Percentiles rank a stretch among this genome's conserved stretches.
Conservation (phyloP, 2,113 vertebrate genomes). For the Solea solea region DNA sequence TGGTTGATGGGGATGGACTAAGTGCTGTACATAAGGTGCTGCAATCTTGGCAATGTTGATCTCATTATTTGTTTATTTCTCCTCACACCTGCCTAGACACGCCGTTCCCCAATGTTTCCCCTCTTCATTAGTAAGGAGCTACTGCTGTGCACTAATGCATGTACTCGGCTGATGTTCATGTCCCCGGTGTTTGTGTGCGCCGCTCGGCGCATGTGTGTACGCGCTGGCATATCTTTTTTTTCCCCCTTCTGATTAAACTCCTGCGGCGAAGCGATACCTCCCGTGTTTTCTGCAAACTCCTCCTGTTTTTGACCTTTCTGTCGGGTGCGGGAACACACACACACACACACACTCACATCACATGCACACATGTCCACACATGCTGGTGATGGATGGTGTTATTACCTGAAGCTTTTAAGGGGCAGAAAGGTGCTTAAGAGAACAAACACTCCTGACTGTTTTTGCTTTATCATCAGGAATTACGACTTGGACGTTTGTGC, state of each 20-base stretch:
- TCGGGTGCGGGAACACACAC: conserved; percentile 12
- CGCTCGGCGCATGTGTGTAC: conserved; percentile 10
- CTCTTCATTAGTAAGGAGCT: conserved; percentile 67
- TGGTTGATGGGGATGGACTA: conserved; percentile 55
- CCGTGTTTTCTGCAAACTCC: conserved; percentile 50
- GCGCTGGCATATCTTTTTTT: conserved; percentile 39
- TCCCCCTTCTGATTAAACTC: conserved; percentile 63
- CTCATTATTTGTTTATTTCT: conserved; percentile 70
- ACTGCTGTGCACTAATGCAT: conserved; percentile 75
- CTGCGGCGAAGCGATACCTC: conserved; percentile 55
- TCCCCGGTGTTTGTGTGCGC: conserved; percentile 33
- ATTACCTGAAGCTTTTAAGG: conserved; percentile 81
- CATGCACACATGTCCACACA: conserved; percentile 29
- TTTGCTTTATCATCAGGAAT: conserved; percentile 75
- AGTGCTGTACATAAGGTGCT: conserved; percentile 59
- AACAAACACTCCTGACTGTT: conserved; percentile 77
- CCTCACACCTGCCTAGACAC: conserved; percentile 68
- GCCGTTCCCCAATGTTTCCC: conserved; percentile 61
- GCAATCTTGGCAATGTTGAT: conserved; percentile 65
- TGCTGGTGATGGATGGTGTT: conserved; percentile 79
- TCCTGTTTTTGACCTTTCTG: conserved; percentile 71
- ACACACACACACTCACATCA: conserved; percentile 16
- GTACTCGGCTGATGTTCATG: conserved; percentile 63
- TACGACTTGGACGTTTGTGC: conserved; percentile 31
- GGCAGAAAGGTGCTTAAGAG: conserved; percentile 76